These are phyloP conservation scores for Timandra comae DNA, from an alignment of 2,888 invertebrate species.

Conservation along the genomic window DNA sequence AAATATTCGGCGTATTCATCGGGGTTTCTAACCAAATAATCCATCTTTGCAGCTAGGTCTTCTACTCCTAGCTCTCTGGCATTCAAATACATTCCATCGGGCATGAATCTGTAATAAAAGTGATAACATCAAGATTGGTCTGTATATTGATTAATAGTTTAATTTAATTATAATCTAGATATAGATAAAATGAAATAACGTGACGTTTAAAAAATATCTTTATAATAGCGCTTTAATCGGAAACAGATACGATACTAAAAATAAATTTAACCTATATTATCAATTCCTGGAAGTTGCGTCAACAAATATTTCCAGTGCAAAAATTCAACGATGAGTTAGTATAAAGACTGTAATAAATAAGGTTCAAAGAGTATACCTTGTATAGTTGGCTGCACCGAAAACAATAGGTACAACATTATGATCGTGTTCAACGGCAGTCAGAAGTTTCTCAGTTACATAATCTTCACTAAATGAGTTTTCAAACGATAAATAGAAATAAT, in stretches of 20 bases:
- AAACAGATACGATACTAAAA: too few species aligned
- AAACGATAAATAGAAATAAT: conserved; percentile 52
- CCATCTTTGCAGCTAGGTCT: conserved; percentile 24
- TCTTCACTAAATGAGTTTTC: conserved; percentile 49
- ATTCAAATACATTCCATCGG: conserved; percentile 31
- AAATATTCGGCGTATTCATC: conserved; percentile 27
- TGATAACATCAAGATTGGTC: neutral
- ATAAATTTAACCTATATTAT: too few species aligned
- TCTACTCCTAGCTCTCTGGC: conserved; percentile 18
- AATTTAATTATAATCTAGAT: too few species aligned
- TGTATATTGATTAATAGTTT: neutral
- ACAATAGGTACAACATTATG: conserved; percentile 48
- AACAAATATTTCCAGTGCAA: too few species aligned
- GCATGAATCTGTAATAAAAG: conserved; percentile 32
- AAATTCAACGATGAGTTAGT: too few species aligned
- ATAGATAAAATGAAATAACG: too few species aligned
- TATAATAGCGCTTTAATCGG: too few species aligned
- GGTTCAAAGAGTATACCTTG: too few species aligned
- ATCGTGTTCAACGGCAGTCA: conserved; percentile 37
- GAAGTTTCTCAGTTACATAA: conserved; percentile 55
- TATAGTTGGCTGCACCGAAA: conserved; percentile 52
- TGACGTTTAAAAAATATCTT: too few species aligned
- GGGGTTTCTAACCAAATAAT: conserved; percentile 22
- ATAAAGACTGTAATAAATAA: too few species aligned
- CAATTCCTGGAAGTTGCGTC: too few species aligned